Evolutionary conservation across 2,888 invertebrate genomes (phyloP), one percentile per base, ranked within the genome.

Genomic region (Sepioteuthis lessoniana): DNA sequence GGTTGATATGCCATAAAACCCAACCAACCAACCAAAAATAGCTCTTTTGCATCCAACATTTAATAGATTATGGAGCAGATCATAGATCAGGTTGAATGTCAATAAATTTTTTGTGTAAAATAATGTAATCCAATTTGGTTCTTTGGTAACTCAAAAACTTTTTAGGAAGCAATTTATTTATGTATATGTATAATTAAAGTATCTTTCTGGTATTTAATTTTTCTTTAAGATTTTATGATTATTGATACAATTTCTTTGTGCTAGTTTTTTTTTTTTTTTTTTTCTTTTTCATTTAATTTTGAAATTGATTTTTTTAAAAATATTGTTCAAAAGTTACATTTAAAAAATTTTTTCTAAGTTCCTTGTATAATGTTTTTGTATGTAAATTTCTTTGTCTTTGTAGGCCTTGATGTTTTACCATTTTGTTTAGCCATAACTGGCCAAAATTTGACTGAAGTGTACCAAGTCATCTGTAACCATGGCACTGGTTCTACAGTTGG

Each of bases 401-500:
- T 76, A 76, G 76, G 76, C n/a, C 76, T 76, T 76, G 13, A 76
- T 76, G 76, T n/a, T 76, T 76, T n/a, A 76, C 76, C 76, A 76
- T 76, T 76, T n/a, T n/a, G 13, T 76, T 35, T n/a, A 76, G 55
- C 55, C 55, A 55, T 55, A 55, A 76, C 31, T 31, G 76, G 76
- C 76, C 76, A n/a, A n/a, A 76, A 76, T 25, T 21, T 55, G 55
- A 55, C 55, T 55, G 55, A 55, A 55, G 47, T 47, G 31, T 60
- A 8, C 8, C 60, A 60, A 60, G 76, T 76, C n/a, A n/a, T 76
- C 76, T 76, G 2, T 42, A 46, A 31, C 92, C 47, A 92, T 95
- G 95, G 94, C 95, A 8, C 93, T 95, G 31, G 95, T 95, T 13
- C 93, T 95, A 90, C 97, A 96, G 98, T 97, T 98, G 95, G 97